Percentiles rank a stretch among this genome's conserved stretches.
Conservation (phyloP, 2,888 invertebrate genomes). For the Tricholauxania praeusta region DNA sequence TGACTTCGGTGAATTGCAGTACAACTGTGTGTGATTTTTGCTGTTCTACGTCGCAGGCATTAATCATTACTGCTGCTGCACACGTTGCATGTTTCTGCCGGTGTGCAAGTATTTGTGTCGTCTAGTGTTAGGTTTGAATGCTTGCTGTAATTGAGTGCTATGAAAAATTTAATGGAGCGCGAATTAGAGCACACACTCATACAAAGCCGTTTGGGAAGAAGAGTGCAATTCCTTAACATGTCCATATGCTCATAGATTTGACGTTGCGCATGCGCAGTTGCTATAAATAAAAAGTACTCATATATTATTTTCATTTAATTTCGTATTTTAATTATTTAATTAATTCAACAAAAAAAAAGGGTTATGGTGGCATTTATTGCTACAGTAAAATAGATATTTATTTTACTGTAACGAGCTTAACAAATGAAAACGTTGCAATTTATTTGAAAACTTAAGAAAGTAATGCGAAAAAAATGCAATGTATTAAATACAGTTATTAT, state of each 20-base stretch:
- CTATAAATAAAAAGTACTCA: neutral
- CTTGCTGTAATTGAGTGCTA: neutral
- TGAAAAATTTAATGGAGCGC: slow-evolving; percentile 6
- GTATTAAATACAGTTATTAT: no score
- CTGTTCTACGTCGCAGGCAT: neutral
- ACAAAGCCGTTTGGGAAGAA: no score
- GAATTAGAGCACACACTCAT: no score
- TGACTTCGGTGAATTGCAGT: slow-evolving; percentile 12
- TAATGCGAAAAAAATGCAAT: no score
- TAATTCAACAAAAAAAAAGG: slow-evolving; percentile 10
- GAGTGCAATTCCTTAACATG: no score
- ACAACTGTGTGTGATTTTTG: neutral
- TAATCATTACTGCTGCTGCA: slow-evolving; percentile 12
- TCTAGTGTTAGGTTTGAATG: slow-evolving; percentile 1
- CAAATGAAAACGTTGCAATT: no score
- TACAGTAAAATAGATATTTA: no score
- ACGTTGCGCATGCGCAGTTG: slow-evolving; percentile 14
- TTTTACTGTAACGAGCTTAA: no score
- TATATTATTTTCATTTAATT: neutral
- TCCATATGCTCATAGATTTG: neutral
- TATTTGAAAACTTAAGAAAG: no score
- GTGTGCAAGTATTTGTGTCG: neutral
- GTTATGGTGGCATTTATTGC: neutral
- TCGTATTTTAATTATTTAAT: slow-evolving; percentile 16
- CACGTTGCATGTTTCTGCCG: neutral